Base-by-base conservation (phyloP, 2,797 vertebrate genomes). In the Adelosebastes latens region DNA sequence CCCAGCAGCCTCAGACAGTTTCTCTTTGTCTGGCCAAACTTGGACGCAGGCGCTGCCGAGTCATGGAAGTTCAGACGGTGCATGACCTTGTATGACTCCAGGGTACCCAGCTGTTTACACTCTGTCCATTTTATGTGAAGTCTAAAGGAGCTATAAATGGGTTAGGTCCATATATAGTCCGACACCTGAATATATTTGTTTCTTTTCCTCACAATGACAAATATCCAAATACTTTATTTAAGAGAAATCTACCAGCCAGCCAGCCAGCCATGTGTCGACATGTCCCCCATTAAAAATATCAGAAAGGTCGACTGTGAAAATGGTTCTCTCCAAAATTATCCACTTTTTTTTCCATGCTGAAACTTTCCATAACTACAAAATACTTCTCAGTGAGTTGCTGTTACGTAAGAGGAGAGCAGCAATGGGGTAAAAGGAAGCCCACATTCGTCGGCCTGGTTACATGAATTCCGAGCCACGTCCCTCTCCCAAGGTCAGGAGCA, bases 391-490 rank as follows among this genome's bases (percentile, higher is more conserved):
- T 5, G 34, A 80, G 52, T 63, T 27, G 29, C 14, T 56, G 75
- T 91, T 89, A 68, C 60, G 72, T 81, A 85, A 87, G 31, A 80
- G 56, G 24, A 61, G 63, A 68, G 49, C 13, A 32, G 31, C 73
- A 68, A 49, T 42, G 67, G 68, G 62, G 13, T 5, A 22, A 20
- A 34, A 69, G 68, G 55, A 87, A 58, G 60, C 75, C 75, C 65
- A 80, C 49, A 56, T 83, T 79, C 82, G 36, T 77, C 64, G 70
- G 71, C 24, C 36, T 73, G 36, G 25, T 56, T 80, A 22, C 3
- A 4, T 72, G 67, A 78, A 67, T 80, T 62, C 29, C 0, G 75
- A 83, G 60, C 63, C 79, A n/a, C 80, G 82, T 89, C 82, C 79
- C 76, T 69, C 70, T 79, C 85, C 70, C 58, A 63, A 55, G 85